Evolutionary conservation across 2,797 vertebrate genomes (phyloP).

Genomic region (Crenichthys baileyi): DNA sequence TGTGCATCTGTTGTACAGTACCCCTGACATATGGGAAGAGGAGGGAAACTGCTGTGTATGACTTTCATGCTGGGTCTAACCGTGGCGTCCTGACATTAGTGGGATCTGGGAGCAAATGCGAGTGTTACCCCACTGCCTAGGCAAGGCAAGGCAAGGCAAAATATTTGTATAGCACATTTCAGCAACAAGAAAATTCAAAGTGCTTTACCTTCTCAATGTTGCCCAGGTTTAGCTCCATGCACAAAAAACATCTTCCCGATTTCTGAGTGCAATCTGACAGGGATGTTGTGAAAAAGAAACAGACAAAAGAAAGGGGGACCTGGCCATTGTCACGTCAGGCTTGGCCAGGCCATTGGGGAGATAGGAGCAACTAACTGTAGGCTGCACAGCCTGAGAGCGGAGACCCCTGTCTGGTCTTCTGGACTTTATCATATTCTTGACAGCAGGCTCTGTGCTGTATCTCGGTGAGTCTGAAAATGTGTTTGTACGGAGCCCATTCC

Average conservation of each 20-base stretch:
- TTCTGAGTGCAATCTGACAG: conserved; percentile 4
- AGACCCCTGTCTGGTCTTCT: conserved; percentile 72
- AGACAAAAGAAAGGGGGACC: conserved; percentile 66
- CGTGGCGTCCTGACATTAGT: conserved; percentile 48
- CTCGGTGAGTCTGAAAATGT: conserved; percentile 26
- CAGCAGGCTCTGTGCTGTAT: conserved; percentile 57
- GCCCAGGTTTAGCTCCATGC: neutral
- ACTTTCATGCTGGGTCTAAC: conserved; percentile 59
- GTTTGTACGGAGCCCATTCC: conserved; percentile 14
- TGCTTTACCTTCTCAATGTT: neutral
- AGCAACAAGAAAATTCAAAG: too few species aligned
- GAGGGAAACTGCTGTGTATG: conserved; percentile 59
- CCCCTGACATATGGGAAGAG: conserved; percentile 65
- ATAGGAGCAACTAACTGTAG: conserved; percentile 68
- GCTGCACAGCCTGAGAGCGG: conserved; percentile 69
- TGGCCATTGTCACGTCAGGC: conserved; percentile 68
- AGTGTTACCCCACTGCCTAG: conserved; percentile 12
- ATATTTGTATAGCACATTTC: too few species aligned
- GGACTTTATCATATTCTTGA: conserved; percentile 76
- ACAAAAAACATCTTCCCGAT: neutral
- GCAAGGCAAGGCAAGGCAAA: too few species aligned
- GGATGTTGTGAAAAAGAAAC: conserved; percentile 24
- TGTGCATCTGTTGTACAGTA: conserved; percentile 69
- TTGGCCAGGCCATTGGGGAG: conserved; percentile 68
- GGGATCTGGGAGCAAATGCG: conserved; percentile 32